Conservation (phyloP, 2,888 invertebrate genomes). For the Leptarthrus brevirostris region DNA sequence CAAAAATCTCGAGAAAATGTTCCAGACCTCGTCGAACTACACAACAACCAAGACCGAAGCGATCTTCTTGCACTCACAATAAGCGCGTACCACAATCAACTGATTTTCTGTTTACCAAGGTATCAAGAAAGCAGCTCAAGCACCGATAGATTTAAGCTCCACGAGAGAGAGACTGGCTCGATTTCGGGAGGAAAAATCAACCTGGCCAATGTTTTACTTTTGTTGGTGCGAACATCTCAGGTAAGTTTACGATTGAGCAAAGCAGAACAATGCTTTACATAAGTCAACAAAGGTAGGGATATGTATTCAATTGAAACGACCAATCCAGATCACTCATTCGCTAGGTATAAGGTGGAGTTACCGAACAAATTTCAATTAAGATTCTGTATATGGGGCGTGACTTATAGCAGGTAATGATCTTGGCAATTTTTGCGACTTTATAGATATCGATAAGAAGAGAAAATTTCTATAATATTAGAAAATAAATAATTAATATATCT, state of each 20-base stretch:
- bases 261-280: conserved; percentile 44
- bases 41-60: conserved; percentile 55
- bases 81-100: conserved; percentile 58
- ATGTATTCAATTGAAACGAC: conserved; percentile 40
- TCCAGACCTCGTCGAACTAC: conserved; percentile 51
- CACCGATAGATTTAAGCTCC: conserved; percentile 15
- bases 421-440: background rate
- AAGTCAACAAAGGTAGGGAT: conserved; percentile 40
- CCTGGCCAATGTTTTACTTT: background rate
- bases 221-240: background rate
- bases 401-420: conserved; percentile 21
- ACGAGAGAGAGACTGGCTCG: conserved; percentile 30
- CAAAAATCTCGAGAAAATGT: conserved; percentile 1
- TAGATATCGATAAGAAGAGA: background rate
- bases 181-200: conserved; percentile 8
- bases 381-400: conserved; percentile 40
- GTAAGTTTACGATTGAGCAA: conserved; percentile 42
- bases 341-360: conserved; percentile 27
- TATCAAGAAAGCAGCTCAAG: conserved; percentile 30
- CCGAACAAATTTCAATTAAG: conserved; percentile 23
- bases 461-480: conserved; percentile 12
- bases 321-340: conserved; percentile 44
- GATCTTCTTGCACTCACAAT: conserved; percentile 58
- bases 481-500: too few relatives aligned
- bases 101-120: conserved; percentile 52